Base-by-base conservation (phyloP, 1,140 invertebrate species). In the Drosophila suzukii region DNA sequence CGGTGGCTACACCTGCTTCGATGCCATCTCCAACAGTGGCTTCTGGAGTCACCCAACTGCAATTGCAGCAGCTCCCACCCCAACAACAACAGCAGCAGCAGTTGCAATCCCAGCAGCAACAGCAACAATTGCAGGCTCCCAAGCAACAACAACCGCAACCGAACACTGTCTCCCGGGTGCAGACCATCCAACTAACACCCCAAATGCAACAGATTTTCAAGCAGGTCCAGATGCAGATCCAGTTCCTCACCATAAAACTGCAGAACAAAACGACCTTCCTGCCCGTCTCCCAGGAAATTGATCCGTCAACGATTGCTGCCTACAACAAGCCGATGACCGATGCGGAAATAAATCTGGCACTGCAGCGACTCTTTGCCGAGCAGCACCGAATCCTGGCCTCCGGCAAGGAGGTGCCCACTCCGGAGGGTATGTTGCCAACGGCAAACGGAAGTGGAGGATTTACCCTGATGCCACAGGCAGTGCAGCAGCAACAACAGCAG, bases 351-450 rank as follows among this genome's bases (percentile, higher is more conserved):
- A 93, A 94, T 77, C 83, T 92, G 49, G 91, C 93, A 4, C 72
- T 95, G 44, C 94, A 94, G 72, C 91, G 93, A 17, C 73, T 95
- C 11, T 94, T 94, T 79, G 91, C 93, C 13, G 94, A 95, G 60
- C 95, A 95, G 81, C 94, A 95, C 58, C 94, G 94, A 72, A 95
- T 95, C 59, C 81, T 95, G 55, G 93, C 94, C 4, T 93, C 94
- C 0, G 94, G 94, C 17, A 95, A 95, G 92, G 90, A 95, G 58
- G 92, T 95, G 62, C 94, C 94, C 7, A 94, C 94, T 12, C 93
- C 93, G 17, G 93, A 93, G 57, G 81, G 66, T 7, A 81, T 90
- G 63, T 41, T 91, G 7, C 75, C 88, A 0, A 79, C 81, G 11
- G 51, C 82, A 6, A 90, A 82, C 41, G 83, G 78, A 20, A 78